Percentiles rank a stretch among this genome's conserved stretches.
phyloP scores from a whole-genome alignment of 2,797 vertebrate genomes.

The Takifugu ocellatus region DNA sequence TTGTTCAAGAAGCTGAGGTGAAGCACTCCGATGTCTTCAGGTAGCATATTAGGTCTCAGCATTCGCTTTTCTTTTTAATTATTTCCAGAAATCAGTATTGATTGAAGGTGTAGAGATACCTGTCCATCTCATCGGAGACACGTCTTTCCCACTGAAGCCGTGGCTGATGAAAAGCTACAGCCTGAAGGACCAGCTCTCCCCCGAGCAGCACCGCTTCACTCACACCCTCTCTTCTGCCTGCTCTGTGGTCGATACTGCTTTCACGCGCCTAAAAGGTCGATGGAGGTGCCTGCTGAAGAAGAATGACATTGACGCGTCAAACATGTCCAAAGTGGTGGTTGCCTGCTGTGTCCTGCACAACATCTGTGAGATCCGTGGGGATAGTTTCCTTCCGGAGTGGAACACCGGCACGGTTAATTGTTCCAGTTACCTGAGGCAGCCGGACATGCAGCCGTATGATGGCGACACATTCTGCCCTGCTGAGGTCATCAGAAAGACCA shows the following conservation, averaged over 20 bases:
- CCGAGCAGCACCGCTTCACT: conserved; percentile 37
- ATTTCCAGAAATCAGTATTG: conserved; percentile 33
- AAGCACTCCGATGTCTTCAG: not conserved
- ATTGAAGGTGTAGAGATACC: conserved; percentile 39
- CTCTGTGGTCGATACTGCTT: conserved; percentile 20
- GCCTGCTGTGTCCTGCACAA: conserved; percentile 47
- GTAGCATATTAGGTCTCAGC: not conserved
- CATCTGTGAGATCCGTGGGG: conserved; percentile 22
- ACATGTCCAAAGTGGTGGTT: conserved; percentile 24
- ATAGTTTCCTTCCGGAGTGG: conserved; percentile 37
- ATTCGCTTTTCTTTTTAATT: not conserved
- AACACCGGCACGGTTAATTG: not conserved
- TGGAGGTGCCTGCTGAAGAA: conserved; percentile 50
- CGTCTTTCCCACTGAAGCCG: conserved; percentile 40
- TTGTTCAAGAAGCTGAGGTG: not conserved
- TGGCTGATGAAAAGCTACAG: conserved; percentile 51
- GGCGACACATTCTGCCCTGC: conserved; percentile 22
- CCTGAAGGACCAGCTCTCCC: conserved; percentile 16
- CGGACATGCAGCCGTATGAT: not conserved
- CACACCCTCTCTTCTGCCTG: conserved; percentile 21
- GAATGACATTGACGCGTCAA: conserved; percentile 28
- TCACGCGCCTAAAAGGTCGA: conserved; percentile 34
- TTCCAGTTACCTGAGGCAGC: not conserved
- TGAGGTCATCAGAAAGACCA: conserved; percentile 37
- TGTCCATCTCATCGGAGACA: conserved; percentile 41